Evolutionary conservation across 2,888 invertebrate genomes (phyloP).

Genomic region (Timema cristinae): DNA sequence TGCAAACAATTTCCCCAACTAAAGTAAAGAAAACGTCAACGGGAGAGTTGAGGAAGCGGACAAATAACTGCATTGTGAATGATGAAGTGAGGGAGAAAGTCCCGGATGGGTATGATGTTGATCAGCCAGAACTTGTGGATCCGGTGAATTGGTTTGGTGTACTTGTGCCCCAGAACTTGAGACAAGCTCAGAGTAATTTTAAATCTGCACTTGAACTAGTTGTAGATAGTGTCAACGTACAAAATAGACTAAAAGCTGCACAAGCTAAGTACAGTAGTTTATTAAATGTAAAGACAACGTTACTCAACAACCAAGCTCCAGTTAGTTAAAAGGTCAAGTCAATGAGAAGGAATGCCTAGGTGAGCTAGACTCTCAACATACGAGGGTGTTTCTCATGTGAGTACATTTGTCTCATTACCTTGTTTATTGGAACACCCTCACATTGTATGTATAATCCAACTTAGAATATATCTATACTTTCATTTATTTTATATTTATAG

Average conservation of each 20-base stretch:
- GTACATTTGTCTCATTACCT: no score
- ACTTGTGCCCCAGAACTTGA: conserved; percentile 73
- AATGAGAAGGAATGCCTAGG: no score
- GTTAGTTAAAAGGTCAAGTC: no score
- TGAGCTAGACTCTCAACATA: no score
- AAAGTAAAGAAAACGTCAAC: neutral
- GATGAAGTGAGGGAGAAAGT: neutral
- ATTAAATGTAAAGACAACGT: no score
- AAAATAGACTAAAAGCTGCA: conserved; percentile 38
- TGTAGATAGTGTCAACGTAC: conserved; percentile 66
- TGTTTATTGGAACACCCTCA: no score
- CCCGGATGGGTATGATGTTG: neutral
- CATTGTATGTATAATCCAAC: no score
- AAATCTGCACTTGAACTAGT: conserved; percentile 62
- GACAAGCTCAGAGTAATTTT: conserved; percentile 69
- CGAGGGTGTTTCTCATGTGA: no score
- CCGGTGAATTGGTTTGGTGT: conserved; percentile 86
- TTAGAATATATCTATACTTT: no score
- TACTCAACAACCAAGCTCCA: no score
- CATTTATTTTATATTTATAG: no score
- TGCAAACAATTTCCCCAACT: conserved; percentile 15
- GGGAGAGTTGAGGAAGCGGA: conserved; percentile 8
- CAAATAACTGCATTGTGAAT: neutral
- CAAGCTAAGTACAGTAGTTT: no score
- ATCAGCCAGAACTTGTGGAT: conserved; percentile 43